Evolutionary conservation across 2,888 invertebrate species (phyloP), one percentile per base, ranked within the genome.

Genomic region (Parnassius glacialis): DNA sequence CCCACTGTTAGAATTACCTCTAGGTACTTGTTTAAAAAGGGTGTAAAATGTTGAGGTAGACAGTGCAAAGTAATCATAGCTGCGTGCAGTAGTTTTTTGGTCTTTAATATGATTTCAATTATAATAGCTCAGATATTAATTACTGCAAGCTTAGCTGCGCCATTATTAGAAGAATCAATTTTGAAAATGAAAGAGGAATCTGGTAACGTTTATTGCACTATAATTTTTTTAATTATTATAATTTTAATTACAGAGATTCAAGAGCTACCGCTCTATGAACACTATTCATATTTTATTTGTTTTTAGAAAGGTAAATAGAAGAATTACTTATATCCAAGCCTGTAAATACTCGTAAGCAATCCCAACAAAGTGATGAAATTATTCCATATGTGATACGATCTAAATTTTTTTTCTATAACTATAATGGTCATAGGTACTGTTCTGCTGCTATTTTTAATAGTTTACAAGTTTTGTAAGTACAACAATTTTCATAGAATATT

Each of bases 1-100:
- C 76, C 79, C 73, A 74, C 76, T 78, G 78, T 74, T 55, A 53
- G 54, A 56, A 63, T 55, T 62, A 57, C 56, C 55, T 59, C 57
- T 50, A 9, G 13, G 13, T 55, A 58, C 41, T 56, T 64, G 65
- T 65, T 67, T 69, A 69, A 66, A 67, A 70, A 73, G 71, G 70
- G 16, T 48, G 48, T 13, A 13, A 48, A 13, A 11, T 13, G 48
- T 13, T 13, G 9, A 48, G 48, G 1, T n/a, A 9, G 9, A 71
- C 70, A 74, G 71, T 75, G 65, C 50, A 51, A 7, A n/a, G 1
- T 7, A 9, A 47, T 5, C 13, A 16, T 48, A 10, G 11, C 48
- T 48, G 9, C 13, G 13, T 10, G 10, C 12, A 10, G 10, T 13
- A 7, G n/a, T 34, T 47, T 9, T 20, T 54, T 50, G 45, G 34